Conservation (phyloP, 2,888 invertebrate genomes). For the Pyralis farinalis region DNA sequence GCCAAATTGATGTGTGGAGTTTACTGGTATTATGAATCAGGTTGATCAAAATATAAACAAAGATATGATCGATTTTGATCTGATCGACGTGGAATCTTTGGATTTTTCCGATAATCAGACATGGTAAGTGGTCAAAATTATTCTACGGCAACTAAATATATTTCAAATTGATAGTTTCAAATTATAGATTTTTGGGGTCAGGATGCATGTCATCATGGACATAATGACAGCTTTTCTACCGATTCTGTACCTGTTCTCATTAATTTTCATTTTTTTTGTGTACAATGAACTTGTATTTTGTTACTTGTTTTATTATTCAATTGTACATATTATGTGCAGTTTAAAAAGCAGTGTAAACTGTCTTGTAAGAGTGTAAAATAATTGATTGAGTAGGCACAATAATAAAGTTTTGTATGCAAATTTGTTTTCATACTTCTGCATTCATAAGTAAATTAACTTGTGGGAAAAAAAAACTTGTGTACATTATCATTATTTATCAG, state of each 20-base stretch:
- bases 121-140: constrained; percentile 66
- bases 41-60: constrained; percentile 79
- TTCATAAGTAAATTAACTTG: no score
- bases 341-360: no score
- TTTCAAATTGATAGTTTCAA: no score
- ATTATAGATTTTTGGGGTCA: constrained; percentile 18
- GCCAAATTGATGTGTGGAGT: constrained; percentile 74
- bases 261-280: constrained; percentile 14
- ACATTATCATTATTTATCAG: no score
- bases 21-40: constrained; percentile 68
- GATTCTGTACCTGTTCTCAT: constrained; percentile 19
- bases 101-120: constrained; percentile 81
- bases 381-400: no score
- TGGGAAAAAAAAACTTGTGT: no score
- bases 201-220: constrained; percentile 24
- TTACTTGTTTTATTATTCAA: no score
- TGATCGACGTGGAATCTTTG: constrained; percentile 80
- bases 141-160: no score
- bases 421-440: no score
- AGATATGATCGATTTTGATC: constrained; percentile 77
- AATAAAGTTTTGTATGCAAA: no score
- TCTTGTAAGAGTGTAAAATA: no score
- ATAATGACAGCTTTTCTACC: constrained; percentile 33
- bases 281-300: neutral
- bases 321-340: no score